These are phyloP conservation scores for Dissostichus mawsoni DNA, from an alignment of 2,113 vertebrate species.

Conservation along the genomic window DNA sequence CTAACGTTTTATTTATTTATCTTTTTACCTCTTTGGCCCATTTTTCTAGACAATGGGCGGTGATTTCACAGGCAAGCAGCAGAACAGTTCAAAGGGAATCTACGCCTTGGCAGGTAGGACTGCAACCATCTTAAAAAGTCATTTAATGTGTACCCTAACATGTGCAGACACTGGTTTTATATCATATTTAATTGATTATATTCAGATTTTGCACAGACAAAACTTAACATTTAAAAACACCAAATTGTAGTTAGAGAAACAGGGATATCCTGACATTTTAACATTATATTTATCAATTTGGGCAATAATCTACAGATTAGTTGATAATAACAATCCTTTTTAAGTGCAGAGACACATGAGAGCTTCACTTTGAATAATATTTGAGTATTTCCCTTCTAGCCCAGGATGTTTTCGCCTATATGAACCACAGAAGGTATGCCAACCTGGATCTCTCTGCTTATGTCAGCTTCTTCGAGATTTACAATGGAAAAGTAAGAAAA, in stretches of 20 bases:
- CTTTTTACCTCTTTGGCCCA: neutral
- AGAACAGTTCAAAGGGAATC: slow-evolving; percentile 92
- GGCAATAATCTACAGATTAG: no score
- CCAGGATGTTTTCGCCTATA: slow-evolving; percentile 91
- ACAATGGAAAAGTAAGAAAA: slow-evolving; percentile 93
- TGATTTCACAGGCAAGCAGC: slow-evolving; percentile 89
- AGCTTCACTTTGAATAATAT: neutral
- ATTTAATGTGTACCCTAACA: no score
- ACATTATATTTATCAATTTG: no score
- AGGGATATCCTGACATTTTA: no score
- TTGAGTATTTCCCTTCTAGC: slow-evolving; percentile 79
- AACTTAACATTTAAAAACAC: no score
- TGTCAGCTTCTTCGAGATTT: slow-evolving; percentile 98
- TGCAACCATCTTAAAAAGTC: neutral
- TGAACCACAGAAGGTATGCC: slow-evolving; percentile 86
- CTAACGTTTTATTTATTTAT: neutral
- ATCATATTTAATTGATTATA: no score
- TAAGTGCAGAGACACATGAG: neutral
- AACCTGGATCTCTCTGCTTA: slow-evolving; percentile 86
- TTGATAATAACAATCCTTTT: no score
- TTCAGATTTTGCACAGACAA: no score
- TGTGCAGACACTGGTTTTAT: no score
- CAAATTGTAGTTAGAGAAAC: no score
- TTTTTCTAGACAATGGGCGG: slow-evolving; percentile 94
- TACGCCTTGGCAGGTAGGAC: slow-evolving; percentile 94